Evolutionary conservation across 1,140 invertebrate species (phyloP).

Genomic region (Drosophila neocordata): DNA sequence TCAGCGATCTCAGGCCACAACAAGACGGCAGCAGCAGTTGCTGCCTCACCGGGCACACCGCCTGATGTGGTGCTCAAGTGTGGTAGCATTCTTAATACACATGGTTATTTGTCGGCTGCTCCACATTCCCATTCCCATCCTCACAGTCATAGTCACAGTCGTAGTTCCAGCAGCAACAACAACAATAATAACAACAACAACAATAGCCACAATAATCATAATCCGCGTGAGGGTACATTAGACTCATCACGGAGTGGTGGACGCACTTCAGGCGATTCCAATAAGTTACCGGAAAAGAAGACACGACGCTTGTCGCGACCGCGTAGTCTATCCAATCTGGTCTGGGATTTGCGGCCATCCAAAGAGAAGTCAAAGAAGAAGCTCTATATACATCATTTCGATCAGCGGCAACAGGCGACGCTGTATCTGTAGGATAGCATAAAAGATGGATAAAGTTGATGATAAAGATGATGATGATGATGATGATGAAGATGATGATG

Average conservation of each 20-base stretch:
- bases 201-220: conserved; percentile 64
- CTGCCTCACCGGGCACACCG: conserved; percentile 53
- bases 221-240: conserved; percentile 87
- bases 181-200: conserved; percentile 65
- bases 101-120: conserved; percentile 57
- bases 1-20: conserved; percentile 78
- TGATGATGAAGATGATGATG: background rate
- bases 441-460: background rate
- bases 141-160: conserved; percentile 53
- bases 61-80: conserved; percentile 78
- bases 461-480: conserved; percentile 7
- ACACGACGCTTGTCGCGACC: conserved; percentile 90
- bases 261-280: conserved; percentile 91
- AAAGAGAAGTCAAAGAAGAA: conserved; percentile 86
- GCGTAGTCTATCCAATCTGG: conserved; percentile 92
- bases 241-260: conserved; percentile 95
- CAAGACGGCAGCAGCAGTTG: conserved; percentile 56
- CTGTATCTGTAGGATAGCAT: conserved; percentile 74
- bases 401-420: conserved; percentile 82
- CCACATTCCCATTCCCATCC: conserved; percentile 31
- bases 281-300: conserved; percentile 91
- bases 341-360: conserved; percentile 89
- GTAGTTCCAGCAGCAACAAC: conserved; percentile 69
- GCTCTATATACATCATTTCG: conserved; percentile 82
- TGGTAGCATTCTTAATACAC: conserved; percentile 68